Percentiles rank a stretch among this genome's conserved stretches.
Conservation (phyloP, 2,797 vertebrate species). For the Myotis vivesi region DNA sequence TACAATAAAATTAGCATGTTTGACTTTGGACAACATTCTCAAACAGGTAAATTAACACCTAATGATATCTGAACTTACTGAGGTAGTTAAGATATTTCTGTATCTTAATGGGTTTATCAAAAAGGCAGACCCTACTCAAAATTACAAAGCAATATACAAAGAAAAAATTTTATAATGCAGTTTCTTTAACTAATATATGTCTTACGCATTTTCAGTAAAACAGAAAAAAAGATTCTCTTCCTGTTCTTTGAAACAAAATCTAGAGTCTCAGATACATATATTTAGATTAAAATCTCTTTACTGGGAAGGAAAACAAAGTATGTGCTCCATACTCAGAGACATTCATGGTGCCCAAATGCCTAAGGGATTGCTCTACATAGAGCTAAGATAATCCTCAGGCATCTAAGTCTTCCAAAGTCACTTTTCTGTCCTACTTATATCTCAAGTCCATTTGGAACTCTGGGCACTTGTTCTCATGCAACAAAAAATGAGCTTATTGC, state of each 20-base stretch:
- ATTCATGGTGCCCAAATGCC: background rate
- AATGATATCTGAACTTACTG: background rate
- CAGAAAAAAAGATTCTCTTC: background rate
- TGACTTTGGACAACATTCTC: background rate
- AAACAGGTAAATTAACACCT: background rate
- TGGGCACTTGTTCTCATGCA: background rate
- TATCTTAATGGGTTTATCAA: background rate
- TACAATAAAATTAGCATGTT: background rate
- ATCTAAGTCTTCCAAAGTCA: background rate
- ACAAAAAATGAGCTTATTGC: background rate
- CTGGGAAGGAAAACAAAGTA: background rate
- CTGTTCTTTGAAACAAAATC: background rate
- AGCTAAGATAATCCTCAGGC: background rate
- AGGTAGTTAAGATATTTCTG: background rate
- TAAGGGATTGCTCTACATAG: background rate
- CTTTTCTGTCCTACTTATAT: background rate
- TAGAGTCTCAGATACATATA: background rate
- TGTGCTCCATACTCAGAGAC: background rate
- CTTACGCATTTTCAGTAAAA: background rate
- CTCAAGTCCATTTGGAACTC: background rate
- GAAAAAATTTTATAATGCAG: background rate
- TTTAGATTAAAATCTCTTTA: slow-evolving; percentile 14
- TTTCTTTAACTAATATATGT: background rate
- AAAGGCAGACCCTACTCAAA: background rate
- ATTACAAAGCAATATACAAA: background rate